Conservation (phyloP, 2,113 vertebrate genomes). For the Poecilia latipinna region DNA sequence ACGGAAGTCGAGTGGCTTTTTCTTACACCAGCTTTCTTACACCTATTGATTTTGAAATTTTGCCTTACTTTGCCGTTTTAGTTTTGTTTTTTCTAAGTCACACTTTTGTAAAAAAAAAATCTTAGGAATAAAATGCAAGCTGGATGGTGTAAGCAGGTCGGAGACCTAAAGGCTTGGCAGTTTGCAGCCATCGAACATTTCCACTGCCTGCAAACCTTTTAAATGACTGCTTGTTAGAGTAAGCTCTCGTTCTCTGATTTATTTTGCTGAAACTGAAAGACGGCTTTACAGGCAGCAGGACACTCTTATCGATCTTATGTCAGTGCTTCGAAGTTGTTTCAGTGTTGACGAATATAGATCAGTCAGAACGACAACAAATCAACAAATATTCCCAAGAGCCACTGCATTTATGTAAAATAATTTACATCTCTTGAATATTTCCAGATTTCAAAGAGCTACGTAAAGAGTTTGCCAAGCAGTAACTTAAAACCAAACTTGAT, state of each 20-base stretch:
- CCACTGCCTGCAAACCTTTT: not conserved
- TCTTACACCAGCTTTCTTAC: not conserved
- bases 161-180: not conserved
- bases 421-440: not conserved
- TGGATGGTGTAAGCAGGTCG: not conserved
- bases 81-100: not conserved
- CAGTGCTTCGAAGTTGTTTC: not conserved
- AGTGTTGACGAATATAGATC: not conserved
- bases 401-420: not conserved
- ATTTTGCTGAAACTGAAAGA: not conserved
- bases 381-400: not conserved
- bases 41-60: not conserved
- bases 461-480: not conserved
- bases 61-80: not conserved
- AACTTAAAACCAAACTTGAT: not conserved
- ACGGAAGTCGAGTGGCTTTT: no score
- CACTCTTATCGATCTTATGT: not conserved
- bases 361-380: not conserved
- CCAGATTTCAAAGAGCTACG: no score
- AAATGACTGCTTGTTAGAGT: slow-evolving; percentile 4
- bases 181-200: not conserved
- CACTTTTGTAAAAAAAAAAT: not conserved
- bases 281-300: not conserved
- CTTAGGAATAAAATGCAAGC: not conserved
- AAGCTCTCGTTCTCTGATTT: not conserved